These are phyloP conservation scores for Patiria pectinifera DNA, from an alignment of 53 echinoderm and acorn worm genomes.

Conservation along the genomic window DNA sequence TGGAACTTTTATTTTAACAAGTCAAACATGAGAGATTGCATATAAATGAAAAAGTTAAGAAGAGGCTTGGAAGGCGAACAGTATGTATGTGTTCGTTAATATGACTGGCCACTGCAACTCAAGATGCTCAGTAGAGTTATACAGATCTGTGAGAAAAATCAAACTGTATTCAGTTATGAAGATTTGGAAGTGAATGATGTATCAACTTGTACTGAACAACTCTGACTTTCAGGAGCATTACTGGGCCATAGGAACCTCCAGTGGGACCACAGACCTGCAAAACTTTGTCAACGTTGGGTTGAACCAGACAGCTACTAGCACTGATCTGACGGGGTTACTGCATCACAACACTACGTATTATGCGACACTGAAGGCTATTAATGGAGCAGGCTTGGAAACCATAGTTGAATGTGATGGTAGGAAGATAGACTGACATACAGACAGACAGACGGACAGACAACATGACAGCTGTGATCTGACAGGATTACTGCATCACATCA, in stretches of 20 bases:
- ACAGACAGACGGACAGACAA: background rate
- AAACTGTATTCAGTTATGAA: background rate
- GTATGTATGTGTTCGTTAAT: no score
- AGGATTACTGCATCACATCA: conserved; percentile 55
- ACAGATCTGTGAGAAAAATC: no score
- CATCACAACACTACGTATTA: conserved; percentile 65
- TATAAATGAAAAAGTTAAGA: no score
- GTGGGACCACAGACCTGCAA: conserved; percentile 62
- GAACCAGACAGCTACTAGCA: conserved; percentile 35
- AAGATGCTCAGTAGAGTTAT: no score
- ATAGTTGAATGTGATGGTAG: conserved; percentile 55
- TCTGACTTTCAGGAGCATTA: conserved; percentile 55
- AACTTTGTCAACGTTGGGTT: conserved; percentile 62
- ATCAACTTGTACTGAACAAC: background rate
- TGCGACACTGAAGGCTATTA: conserved; percentile 65
- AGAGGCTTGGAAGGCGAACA: no score
- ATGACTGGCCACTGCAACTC: no score
- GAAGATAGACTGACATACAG: background rate
- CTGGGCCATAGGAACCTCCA: conserved; percentile 71
- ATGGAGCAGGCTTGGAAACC: conserved; percentile 66
- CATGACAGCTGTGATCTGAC: background rate
- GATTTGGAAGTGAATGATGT: background rate
- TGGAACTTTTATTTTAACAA: no score
- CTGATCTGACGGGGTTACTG: conserved; percentile 34
- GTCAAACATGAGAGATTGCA: no score